A percentile compares a stretch with the other conserved stretches of the same genome.
phyloP scores from a whole-genome alignment of 2,797 vertebrate species.

The Loris lydekkerianus region DNA sequence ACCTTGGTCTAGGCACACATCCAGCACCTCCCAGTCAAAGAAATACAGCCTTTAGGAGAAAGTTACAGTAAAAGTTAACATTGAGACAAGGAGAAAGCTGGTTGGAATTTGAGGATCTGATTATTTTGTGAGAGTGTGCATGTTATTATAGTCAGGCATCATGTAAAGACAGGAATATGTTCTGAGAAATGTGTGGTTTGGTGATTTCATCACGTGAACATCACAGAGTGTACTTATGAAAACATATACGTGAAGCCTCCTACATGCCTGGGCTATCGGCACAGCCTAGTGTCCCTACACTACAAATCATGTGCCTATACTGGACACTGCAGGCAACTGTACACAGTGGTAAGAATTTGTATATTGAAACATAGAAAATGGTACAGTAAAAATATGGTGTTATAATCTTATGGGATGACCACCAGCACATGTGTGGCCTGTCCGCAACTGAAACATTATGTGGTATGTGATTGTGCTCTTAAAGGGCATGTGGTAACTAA shows the following conservation, averaged over 20 bases:
- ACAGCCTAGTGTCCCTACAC: background rate
- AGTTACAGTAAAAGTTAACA: background rate
- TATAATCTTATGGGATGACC: background rate
- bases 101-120: background rate
- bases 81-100: background rate
- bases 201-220: background rate
- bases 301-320: background rate
- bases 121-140: background rate
- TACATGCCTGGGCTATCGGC: background rate
- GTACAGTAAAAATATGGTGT: background rate
- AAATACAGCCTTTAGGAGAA: background rate
- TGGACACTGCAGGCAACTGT: background rate
- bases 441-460: background rate
- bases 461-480: background rate
- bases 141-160: background rate
- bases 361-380: background rate
- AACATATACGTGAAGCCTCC: background rate
- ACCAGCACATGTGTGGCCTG: background rate
- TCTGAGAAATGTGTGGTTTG: background rate
- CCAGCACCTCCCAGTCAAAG: background rate
- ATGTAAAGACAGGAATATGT: no score
- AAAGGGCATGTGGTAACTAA: background rate
- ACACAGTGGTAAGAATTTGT: background rate
- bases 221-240: background rate
- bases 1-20: background rate